phyloP scores from a whole-genome alignment of 2,888 invertebrate species.

The Eurois occulta region DNA sequence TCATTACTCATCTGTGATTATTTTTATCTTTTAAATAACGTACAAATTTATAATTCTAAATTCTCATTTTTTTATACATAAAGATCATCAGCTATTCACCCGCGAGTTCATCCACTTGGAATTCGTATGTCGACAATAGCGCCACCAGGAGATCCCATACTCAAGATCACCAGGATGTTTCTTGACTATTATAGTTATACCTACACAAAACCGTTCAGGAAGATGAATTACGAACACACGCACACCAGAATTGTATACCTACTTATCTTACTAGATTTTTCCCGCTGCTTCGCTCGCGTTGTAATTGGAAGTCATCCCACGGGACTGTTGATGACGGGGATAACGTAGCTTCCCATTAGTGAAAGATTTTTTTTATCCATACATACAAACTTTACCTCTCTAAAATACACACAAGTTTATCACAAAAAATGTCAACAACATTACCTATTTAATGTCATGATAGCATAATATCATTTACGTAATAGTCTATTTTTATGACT shows the following conservation, averaged over 20 bases:
- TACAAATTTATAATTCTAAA: too few species aligned
- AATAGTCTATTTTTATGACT: conserved; percentile 26
- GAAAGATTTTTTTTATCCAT: neutral
- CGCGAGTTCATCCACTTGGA: neutral
- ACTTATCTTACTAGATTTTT: neutral
- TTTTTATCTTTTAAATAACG: too few species aligned
- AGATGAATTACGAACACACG: too few species aligned
- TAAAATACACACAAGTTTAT: neutral
- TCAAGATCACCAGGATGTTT: neutral
- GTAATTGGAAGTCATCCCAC: neutral
- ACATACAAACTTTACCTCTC: neutral
- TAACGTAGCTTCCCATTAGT: neutral
- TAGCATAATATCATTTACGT: conserved; percentile 5
- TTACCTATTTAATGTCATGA: neutral
- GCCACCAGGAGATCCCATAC: neutral
- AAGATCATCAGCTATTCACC: too few species aligned
- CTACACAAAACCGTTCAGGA: too few species aligned
- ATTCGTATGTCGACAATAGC: too few species aligned
- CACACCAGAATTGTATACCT: too few species aligned
- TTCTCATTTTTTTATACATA: too few species aligned
- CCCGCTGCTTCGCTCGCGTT: neutral
- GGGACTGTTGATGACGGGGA: too few species aligned
- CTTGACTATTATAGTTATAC: too few species aligned
- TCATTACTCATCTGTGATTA: neutral
- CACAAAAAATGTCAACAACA: neutral